Base-by-base conservation (phyloP, 1,140 invertebrate genomes). In the Platorchestia sp. region DNA sequence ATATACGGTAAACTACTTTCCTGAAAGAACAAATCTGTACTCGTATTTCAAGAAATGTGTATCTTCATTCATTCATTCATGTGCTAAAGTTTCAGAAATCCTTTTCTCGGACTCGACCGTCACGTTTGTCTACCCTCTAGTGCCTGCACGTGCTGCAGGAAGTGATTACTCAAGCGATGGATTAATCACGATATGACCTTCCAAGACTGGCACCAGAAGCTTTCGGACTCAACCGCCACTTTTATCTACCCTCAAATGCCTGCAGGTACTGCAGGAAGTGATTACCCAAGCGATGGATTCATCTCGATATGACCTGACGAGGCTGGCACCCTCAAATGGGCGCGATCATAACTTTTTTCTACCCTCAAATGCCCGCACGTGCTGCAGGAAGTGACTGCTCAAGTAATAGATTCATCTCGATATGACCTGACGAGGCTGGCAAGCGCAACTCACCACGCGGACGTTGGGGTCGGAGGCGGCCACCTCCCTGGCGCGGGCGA, bases 391-490 rank as follows among this genome's bases (percentile, higher is more conserved):
- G 59, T 19, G 59, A 14, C 27, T 19, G 59, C 59, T 75, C 14
- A 36, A 75, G 59, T 75, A 19, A 75, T 36, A 22, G 59, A 36
- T 3, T 3, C 10, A 75, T n/a, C n/a, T n/a, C n/a, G n/a, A n/a
- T 36, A 36, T 75, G 14, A 75, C 1, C 14, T 75, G 14, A 27
- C 14, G 59, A 3, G 14, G 59, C 59, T 75, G 59, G 47, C 41
- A 27, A 86, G 0, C 19, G 19, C 0, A 45, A 95, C 95, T 95
- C 86, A 95, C 95, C 59, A 95, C 95, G 27, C 95, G 59, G 41
- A 95, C 86, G 41, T 95, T 95, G 95, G 95, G 95, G 95, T 95
- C 86, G 53, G 95, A 86, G 40, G 95, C 95, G 40, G 86, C 95
- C 47, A 95, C 95, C 53, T 95, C 95, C 14, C 42, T 75, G 51